A percentile compares a stretch with the other conserved stretches of the same genome.
Evolutionary conservation across 2,888 invertebrate genomes (phyloP).

Genomic region (Dinocampus coccinellae): DNA sequence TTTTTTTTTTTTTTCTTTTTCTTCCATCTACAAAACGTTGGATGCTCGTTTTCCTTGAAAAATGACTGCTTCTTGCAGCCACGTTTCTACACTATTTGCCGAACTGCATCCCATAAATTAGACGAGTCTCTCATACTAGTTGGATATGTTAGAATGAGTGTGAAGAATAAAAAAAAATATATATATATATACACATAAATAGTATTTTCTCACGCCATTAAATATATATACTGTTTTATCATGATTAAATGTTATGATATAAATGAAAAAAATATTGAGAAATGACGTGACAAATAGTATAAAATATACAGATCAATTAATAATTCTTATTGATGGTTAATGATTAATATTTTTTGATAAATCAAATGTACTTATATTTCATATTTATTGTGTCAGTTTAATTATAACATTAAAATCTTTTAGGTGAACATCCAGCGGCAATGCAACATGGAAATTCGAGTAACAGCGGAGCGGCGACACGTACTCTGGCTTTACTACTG

Average conservation of each 20-base stretch:
- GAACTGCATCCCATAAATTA: slow-evolving; percentile 55
- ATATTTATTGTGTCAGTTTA: too few relatives aligned
- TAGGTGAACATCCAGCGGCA: slow-evolving; percentile 72
- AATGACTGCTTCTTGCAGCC: slow-evolving; percentile 53
- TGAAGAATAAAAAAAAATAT: neutral
- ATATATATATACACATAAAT: too few relatives aligned
- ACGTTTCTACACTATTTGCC: slow-evolving; percentile 39
- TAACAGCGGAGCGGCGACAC: slow-evolving; percentile 65
- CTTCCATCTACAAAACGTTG: neutral
- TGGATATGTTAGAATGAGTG: neutral
- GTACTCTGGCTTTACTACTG: slow-evolving; percentile 62
- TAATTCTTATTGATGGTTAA: neutral
- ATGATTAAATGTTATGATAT: neutral
- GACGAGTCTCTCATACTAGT: slow-evolving; percentile 29
- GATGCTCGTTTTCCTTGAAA: slow-evolving; percentile 46
- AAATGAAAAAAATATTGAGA: too few relatives aligned
- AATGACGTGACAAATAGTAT: neutral
- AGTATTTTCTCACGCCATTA: neutral
- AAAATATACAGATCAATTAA: slow-evolving; percentile 13
- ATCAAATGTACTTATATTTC: too few relatives aligned
- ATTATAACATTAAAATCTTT: slow-evolving; percentile 24
- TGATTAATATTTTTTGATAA: too few relatives aligned
- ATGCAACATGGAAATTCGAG: slow-evolving; percentile 72
- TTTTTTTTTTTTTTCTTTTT: slow-evolving; percentile 1
- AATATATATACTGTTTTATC: neutral